phyloP scores from a whole-genome alignment of 1,140 invertebrate species.

The Antheraea mylitta region DNA sequence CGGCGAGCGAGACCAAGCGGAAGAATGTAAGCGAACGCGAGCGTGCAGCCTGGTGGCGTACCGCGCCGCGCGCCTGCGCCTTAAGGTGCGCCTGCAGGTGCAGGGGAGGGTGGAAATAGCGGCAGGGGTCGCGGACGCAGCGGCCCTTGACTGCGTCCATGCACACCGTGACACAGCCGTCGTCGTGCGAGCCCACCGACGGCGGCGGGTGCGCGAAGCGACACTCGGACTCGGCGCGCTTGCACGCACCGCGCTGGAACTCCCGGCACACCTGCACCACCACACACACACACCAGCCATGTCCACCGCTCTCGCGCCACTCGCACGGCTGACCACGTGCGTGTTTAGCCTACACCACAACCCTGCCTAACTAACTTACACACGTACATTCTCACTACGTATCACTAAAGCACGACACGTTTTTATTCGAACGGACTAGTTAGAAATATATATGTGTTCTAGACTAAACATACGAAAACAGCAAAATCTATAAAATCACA shows the following conservation, averaged over 20 bases:
- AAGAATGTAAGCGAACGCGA: conserved; percentile 74
- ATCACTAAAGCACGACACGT: neutral
- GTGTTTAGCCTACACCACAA: conserved; percentile 13
- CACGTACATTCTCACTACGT: neutral
- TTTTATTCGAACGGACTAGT: too few species aligned
- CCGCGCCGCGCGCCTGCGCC: conserved; percentile 97
- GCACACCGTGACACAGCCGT: conserved; percentile 98
- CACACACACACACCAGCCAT: conserved; percentile 57
- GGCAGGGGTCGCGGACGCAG: conserved; percentile 97
- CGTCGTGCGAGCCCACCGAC: conserved; percentile 94
- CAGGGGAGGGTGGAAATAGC: conserved; percentile 98
- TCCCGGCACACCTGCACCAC: conserved; percentile 96
- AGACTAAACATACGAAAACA: too few species aligned
- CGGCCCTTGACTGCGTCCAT: conserved; percentile 99
- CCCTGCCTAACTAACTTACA: conserved; percentile 4
- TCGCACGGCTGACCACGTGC: conserved; percentile 13
- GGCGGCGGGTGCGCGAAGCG: conserved; percentile 98
- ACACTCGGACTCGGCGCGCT: conserved; percentile 96
- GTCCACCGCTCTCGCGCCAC: conserved; percentile 45
- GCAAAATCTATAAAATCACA: too few species aligned
- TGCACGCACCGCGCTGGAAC: conserved; percentile 98
- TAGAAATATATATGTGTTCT: too few species aligned
- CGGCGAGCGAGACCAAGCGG: conserved; percentile 73
- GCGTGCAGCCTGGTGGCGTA: conserved; percentile 86
- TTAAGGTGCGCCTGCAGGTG: conserved; percentile 99